phyloP scores from a whole-genome alignment of 2,888 invertebrate genomes.

The Caenorhabditis sp. region DNA sequence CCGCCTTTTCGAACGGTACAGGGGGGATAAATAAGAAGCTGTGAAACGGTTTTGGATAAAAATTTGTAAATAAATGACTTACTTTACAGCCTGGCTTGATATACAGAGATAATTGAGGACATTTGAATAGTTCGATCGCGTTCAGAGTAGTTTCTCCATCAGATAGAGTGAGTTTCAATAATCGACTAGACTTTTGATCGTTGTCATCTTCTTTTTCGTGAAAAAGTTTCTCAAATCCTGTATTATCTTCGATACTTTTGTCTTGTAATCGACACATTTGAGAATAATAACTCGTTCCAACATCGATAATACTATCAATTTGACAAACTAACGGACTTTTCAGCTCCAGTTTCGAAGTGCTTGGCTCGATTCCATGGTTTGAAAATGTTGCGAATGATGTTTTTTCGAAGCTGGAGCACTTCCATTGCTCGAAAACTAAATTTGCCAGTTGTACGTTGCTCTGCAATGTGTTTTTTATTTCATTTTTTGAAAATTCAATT shows the following conservation, averaged over 20 bases:
- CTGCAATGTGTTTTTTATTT: conserved; percentile 13
- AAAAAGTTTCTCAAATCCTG: conserved; percentile 31
- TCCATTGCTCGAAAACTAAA: conserved; percentile 36
- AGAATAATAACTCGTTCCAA: conserved; percentile 22
- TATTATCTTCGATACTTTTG: conserved; percentile 15
- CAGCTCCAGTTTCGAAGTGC: conserved; percentile 6
- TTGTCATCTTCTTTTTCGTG: conserved; percentile 31
- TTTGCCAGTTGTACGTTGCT: conserved; percentile 18
- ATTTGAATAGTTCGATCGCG: conserved; percentile 31
- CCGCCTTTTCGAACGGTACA: conserved; percentile 16
- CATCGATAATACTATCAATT: conserved; percentile 25
- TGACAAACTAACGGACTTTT: conserved; percentile 26
- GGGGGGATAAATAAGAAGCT: conserved; percentile 19
- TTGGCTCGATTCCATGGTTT: conserved; percentile 18
- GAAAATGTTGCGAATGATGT: conserved; percentile 22
- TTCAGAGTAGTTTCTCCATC: conserved; percentile 19
- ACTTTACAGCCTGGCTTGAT: conserved; percentile 26
- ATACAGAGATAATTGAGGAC: conserved; percentile 20
- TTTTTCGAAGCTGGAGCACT: conserved; percentile 9
- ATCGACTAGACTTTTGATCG: conserved; percentile 26
- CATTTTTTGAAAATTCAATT: not conserved
- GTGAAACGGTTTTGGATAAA: conserved; percentile 1
- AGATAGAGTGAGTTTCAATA: conserved; percentile 19
- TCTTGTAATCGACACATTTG: conserved; percentile 16
- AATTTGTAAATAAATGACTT: not conserved